Evolutionary conservation across 2,797 vertebrate genomes (phyloP), one percentile per base, ranked within the genome.

Genomic region (Florisuga fusca): DNA sequence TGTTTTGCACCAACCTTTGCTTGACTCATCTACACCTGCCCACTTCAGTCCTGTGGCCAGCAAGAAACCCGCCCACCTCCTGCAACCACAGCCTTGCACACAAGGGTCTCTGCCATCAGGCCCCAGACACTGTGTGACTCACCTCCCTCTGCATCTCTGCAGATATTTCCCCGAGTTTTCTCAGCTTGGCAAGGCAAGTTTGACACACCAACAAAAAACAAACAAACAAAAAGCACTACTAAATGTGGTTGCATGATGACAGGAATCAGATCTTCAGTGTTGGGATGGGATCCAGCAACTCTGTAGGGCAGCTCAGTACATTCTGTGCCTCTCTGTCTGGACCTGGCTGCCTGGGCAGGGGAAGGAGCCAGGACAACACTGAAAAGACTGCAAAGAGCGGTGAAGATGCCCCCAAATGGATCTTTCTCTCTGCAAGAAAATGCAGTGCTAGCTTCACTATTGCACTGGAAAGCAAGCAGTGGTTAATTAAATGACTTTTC

Each of bases 241-340:
- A 91, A 86, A 82, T 76, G 71, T 48, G 27, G 57, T 57, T 93
- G 84, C 62, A 61, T 48, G 63, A 68, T 83, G 66, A 75, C 84
- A 89, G 55, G 33, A 85, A 51, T 93, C 50, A 68, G 48, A 58
- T 90, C 59, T 71, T 84, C 71, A 54, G 45, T 58, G 50, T 36
- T 76, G 80, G 94, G 77, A 82, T 3, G 5, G 63, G 57, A 84
- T 94, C 94, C 89, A 94, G 71, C 22, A 58, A 89, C 80, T 84
- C 83, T 74, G 64, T 15, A 45, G 79, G 33, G 59, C 43, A 90
- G 71, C 62, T 88, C 67, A 64, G 88, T 54, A 81, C 87, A 77
- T 55, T 50, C 33, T 89, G 85, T 89, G 67, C 62, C 23, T 72
- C 55, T 31, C 31, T 78, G 20, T 50, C 71, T 59, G 46, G 87